Evolutionary conservation across 2,888 invertebrate genomes (phyloP).

Genomic region (Drosophila algonquin): DNA sequence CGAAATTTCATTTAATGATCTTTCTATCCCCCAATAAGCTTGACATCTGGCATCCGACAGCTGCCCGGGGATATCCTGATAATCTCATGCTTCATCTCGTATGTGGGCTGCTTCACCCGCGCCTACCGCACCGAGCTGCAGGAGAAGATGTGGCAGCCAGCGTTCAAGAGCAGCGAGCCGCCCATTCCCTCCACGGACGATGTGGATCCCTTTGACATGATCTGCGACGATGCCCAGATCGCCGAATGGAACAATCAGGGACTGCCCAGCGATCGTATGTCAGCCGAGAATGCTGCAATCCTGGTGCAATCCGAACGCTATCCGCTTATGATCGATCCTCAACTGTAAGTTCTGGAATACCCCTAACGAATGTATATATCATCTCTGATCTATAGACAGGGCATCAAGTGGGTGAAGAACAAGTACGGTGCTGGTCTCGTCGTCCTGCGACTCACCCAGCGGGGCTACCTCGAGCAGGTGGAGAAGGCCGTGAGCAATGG

Average conservation of each 20-base stretch:
- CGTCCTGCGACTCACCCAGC: slow-evolving; percentile 91
- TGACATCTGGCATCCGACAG: slow-evolving; percentile 89
- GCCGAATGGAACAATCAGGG: slow-evolving; percentile 98
- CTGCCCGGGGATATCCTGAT: slow-evolving; percentile 95
- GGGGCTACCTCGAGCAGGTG: slow-evolving; percentile 92
- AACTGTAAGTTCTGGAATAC: slow-evolving; percentile 85
- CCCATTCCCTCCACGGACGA: slow-evolving; percentile 92
- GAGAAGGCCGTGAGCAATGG: slow-evolving; percentile 91
- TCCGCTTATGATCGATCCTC: slow-evolving; percentile 98
- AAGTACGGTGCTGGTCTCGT: slow-evolving; percentile 90
- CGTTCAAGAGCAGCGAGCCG: slow-evolving; percentile 88
- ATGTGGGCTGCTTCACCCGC: slow-evolving; percentile 96
- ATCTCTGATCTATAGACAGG: slow-evolving; percentile 86
- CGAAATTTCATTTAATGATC: neutral
- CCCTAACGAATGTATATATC: no score
- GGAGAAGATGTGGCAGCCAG: slow-evolving; percentile 92
- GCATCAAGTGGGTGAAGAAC: slow-evolving; percentile 97
- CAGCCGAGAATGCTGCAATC: slow-evolving; percentile 96
- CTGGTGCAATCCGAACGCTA: slow-evolving; percentile 94
- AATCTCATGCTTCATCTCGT: slow-evolving; percentile 96
- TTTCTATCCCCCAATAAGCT: slow-evolving; percentile 81
- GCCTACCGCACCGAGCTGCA: slow-evolving; percentile 91
- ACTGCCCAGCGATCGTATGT: slow-evolving; percentile 96
- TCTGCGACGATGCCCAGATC: slow-evolving; percentile 96
- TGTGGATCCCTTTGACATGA: slow-evolving; percentile 92